Percentiles rank a stretch among this genome's conserved stretches.
These are phyloP conservation scores for Champsocephalus gunnari DNA, from an alignment of 2,797 vertebrate species.

Conservation along the genomic window DNA sequence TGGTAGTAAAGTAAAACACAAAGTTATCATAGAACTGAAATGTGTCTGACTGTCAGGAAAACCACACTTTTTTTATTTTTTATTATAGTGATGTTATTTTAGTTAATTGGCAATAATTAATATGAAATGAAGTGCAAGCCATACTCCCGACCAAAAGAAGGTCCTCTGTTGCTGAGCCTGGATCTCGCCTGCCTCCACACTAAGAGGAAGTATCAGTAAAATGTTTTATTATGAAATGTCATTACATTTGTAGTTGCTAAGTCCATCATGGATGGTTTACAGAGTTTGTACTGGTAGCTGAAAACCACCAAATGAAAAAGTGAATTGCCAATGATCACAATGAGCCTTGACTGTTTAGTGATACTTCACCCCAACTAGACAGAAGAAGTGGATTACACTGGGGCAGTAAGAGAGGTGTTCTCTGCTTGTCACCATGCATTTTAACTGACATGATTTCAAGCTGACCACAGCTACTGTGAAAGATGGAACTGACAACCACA, in stretches of 20 bases:
- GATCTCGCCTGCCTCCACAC: too few species aligned
- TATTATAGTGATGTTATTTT: too few species aligned
- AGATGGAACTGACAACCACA: slow-evolving; percentile 13
- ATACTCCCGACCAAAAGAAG: too few species aligned
- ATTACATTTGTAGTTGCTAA: neutral
- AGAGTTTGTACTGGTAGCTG: neutral
- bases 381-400: neutral
- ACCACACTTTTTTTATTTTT: too few species aligned
- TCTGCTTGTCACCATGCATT: neutral
- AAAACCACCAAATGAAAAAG: neutral
- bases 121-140: too few species aligned
- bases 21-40: too few species aligned
- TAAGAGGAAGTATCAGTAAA: too few species aligned
- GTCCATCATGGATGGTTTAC: neutral
- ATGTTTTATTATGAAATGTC: too few species aligned
- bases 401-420: neutral
- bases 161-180: too few species aligned
- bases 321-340: neutral
- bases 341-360: neutral
- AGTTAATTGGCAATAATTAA: too few species aligned
- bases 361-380: neutral
- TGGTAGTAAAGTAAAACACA: too few species aligned
- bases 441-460: neutral
- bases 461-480: slow-evolving; percentile 7
- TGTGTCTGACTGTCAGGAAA: too few species aligned